Conservation (phyloP, 2,888 invertebrate species). For the Caradrina clavipalpis region DNA sequence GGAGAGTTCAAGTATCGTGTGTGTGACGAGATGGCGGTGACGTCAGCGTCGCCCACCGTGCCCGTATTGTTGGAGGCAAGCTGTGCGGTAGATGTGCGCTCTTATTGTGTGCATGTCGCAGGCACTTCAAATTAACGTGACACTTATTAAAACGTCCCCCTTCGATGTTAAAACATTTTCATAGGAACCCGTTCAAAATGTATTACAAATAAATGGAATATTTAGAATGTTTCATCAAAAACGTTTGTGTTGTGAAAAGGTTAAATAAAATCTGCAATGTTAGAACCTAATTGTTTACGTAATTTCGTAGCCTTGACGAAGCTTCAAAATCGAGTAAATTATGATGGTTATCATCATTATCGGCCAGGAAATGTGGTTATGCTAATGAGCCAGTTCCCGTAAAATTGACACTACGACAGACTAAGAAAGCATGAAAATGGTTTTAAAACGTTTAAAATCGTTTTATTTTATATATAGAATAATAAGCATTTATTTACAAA, state of each 20-base stretch:
- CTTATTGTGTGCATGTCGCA: slow-evolving; percentile 42
- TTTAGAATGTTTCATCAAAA: not conserved
- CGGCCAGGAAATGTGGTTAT: slow-evolving; percentile 30
- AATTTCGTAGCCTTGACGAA: slow-evolving; percentile 16
- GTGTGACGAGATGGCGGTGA: slow-evolving; percentile 39
- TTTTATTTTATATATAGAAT: no score
- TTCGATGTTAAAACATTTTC: not conserved
- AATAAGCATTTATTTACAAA: no score
- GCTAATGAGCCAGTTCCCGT: slow-evolving; percentile 25
- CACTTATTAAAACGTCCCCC: slow-evolving; percentile 7
- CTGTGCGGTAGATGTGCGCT: slow-evolving; percentile 25
- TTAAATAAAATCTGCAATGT: slow-evolving; percentile 16
- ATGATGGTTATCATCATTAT: slow-evolving; percentile 32
- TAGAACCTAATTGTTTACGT: slow-evolving; percentile 8
- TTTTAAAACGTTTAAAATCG: not conserved
- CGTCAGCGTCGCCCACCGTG: slow-evolving; percentile 30
- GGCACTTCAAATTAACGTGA: slow-evolving; percentile 5
- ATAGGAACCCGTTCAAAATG: not conserved
- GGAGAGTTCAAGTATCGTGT: slow-evolving; percentile 30
- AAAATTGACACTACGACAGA: slow-evolving; percentile 1
- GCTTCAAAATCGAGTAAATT: slow-evolving; percentile 29
- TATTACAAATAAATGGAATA: not conserved
- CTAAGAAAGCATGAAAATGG: not conserved
- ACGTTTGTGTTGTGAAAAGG: not conserved
- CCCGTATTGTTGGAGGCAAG: slow-evolving; percentile 44